Base-by-base conservation (phyloP, 2,888 invertebrate species). In the Acronicta leporina region DNA sequence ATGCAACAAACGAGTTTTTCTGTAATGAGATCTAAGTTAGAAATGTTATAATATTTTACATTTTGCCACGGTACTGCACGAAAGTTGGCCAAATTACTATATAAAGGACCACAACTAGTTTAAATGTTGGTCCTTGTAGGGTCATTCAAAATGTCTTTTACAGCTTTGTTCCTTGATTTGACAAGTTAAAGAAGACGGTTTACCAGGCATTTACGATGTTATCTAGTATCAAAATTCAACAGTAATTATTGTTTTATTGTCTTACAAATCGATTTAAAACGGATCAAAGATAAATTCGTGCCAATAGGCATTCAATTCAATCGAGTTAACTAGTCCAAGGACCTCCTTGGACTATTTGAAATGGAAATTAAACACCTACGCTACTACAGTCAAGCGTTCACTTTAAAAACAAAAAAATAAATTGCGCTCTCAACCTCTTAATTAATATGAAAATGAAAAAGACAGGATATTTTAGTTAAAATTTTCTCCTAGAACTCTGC, bases 221-320 rank as follows among this genome's bases (percentile, higher is more conserved):
- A 54, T 35, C 38, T 48, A 10, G 8, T 41, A 55, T 57, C 44
- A 42, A 14, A 53, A 56, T 30, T 51, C 49, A 54, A 58, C 46
- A 60, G 15, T 11, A 33, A n/a, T 43, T 57, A 63, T 63, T 61
- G 46, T 54, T 47, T 11, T 30, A 68, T 63, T 51, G 48, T 25
- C n/a, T 40, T 14, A 13, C 40, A 42, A 56, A 66, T 47, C 8
- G 15, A 54, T 57, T 1, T 50, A 30, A 63, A 63, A 58, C n/a
- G n/a, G 14, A 56, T 4, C 46, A 45, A 59, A 25, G 55, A 67
- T 51, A 48, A 61, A 73, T 69, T 65, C 46, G 38, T 42, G 9
- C 42, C 43, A 56, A 56, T 54, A 48, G 49, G 6, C 27, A 15
- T 52, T 10, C 33, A 48, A 55, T 44, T 56, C 30, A 35, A 57